These are phyloP conservation scores for Melieria crassipennis DNA, from an alignment of 2,888 invertebrate species.

Conservation along the genomic window DNA sequence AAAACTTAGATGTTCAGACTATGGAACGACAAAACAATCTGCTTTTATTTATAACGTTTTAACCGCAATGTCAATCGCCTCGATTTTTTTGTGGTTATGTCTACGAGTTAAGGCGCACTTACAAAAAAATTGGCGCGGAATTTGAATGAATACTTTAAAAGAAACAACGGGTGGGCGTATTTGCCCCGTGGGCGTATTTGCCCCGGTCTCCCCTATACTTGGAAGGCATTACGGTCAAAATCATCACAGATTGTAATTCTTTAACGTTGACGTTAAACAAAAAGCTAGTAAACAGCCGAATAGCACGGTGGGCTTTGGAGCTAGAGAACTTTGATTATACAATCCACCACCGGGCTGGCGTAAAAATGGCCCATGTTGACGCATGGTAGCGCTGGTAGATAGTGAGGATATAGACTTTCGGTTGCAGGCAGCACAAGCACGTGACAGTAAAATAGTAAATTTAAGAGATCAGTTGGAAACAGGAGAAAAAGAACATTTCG, in stretches of 20 bases:
- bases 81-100: too few species aligned
- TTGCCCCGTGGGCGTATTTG: too few species aligned
- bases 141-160: too few species aligned
- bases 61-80: too few species aligned
- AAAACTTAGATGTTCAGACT: too few species aligned
- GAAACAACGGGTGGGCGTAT: too few species aligned
- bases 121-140: too few species aligned
- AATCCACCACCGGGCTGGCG: slow-evolving; percentile 18
- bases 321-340: slow-evolving; percentile 23
- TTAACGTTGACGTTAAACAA: slow-evolving; percentile 21
- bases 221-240: slow-evolving; percentile 14
- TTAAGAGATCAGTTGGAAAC: slow-evolving; percentile 23
- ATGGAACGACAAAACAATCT: too few species aligned
- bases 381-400: slow-evolving; percentile 19
- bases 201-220: too few species aligned
- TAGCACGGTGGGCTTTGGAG: slow-evolving; percentile 31
- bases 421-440: slow-evolving; percentile 9
- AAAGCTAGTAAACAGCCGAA: slow-evolving; percentile 5
- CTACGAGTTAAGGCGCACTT: too few species aligned
- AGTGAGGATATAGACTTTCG: slow-evolving; percentile 10
- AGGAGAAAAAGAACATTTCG: slow-evolving; percentile 13
- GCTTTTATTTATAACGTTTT: too few species aligned
- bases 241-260: slow-evolving; percentile 29
- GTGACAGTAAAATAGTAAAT: slow-evolving; percentile 1
- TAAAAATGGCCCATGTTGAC: slow-evolving; percentile 26